Base-by-base conservation (phyloP, 64 coral and sea anemone species). In the Dendrophyllia cribrosa region DNA sequence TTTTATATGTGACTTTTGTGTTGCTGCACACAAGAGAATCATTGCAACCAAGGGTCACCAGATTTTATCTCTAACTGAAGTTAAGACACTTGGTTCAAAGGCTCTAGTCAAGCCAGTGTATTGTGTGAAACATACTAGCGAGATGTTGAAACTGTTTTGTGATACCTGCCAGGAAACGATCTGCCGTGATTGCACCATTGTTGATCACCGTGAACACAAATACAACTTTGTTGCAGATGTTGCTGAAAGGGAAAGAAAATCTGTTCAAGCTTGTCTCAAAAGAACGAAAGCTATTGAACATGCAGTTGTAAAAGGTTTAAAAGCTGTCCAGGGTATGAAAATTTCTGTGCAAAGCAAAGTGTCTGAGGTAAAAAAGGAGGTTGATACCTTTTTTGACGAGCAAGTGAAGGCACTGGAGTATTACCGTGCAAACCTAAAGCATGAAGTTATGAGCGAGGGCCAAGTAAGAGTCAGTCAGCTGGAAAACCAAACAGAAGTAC, bases 111-210 rank as follows among this genome's bases (percentile, higher is more conserved):
- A 70, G 50, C 88, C 81, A 25, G 45, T 63, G 5, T 87, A 34
- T 58, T 93, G 83, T 58, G 43, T 4, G 15, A 86, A 87, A 53
- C 91, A 93, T 59, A 66, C 53, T 58, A 83, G 82, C 6, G 91
- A 85, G 47, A 34, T 55, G 11, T 9, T 75, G 63, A 93, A 93
- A 22, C 61, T 93, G 7, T 93, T 78, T 76, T 93, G 91, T 47
- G 60, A 80, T 45, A 87, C 82, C 24, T 93, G 91, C 51, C 83
- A 93, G 48, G 19, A 67, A 70, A 76, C 81, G 43, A 93, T 93
- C 45, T 93, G 91, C 24, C 72, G 91, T 26, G 91, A 93, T 60
- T 93, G 91, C 56, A 93, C 91, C 70, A 93, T 93, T 87, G 72
- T 93, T 58, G 91, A 87, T 75, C 91, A 93, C 60, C 91, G 88